Evolutionary conservation across 2,113 vertebrate species (phyloP).

Genomic region (Microtus pennsylvanicus): DNA sequence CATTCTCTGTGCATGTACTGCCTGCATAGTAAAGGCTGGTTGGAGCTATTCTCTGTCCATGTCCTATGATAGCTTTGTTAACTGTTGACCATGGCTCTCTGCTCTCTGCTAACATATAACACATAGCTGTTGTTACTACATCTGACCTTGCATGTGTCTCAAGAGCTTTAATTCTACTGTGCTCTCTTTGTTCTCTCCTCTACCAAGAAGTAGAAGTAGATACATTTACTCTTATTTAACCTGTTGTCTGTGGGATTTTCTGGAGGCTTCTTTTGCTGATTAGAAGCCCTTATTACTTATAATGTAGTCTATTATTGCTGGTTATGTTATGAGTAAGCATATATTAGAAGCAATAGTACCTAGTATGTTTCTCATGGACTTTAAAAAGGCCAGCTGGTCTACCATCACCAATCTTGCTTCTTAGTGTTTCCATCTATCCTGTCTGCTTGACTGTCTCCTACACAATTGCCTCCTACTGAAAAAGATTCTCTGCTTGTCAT

Average conservation of each 20-base stretch:
- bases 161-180: not conserved
- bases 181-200: too few relatives aligned
- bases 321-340: not conserved
- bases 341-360: not conserved
- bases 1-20: not conserved
- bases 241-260: not conserved
- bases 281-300: not conserved
- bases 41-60: not conserved
- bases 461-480: not conserved
- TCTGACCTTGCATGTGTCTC: not conserved
- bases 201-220: not conserved
- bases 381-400: not conserved
- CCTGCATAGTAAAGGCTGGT: too few relatives aligned
- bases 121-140: not conserved
- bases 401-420: too few relatives aligned
- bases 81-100: not conserved
- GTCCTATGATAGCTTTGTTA: not conserved
- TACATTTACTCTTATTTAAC: not conserved
- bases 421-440: not conserved
- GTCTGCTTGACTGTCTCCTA: not conserved
- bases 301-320: not conserved
- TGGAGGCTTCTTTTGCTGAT: not conserved
- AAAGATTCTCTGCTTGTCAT: not conserved
- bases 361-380: not conserved
- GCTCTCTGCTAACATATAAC: too few relatives aligned